Base-by-base conservation (phyloP, 2,888 invertebrate species). In the Altica lythri region DNA sequence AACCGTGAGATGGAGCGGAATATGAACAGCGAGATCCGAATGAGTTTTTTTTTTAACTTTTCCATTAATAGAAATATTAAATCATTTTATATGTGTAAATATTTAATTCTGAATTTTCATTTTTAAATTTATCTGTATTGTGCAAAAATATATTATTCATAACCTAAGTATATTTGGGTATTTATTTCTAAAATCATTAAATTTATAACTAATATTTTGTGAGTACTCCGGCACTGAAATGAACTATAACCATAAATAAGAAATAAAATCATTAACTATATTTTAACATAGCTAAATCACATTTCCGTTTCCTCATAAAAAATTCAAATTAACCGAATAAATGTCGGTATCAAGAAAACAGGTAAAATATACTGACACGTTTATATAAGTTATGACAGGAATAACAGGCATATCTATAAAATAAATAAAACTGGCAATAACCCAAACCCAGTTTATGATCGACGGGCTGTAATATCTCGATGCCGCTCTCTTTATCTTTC, bases 361-460 rank as follows among this genome's bases (percentile, higher is more conserved):
- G 68, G 68, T 68, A 68, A 68, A 69, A 57, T 53, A 57, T 62
- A 54, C 60, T 63, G 67, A 70, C 70, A 70, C 65, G 69, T 73
- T 70, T 72, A 71, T 74, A 69, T 70, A 71, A 72, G 72, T 72
- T 73, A 75, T 73, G 72, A 72, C 73, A 73, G 73, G 70, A 68
- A 68, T 68, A 68, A 67, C 69, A 65, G 67, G 55, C 63, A 59
- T 61, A 66, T 64, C 67, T 62, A 70, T 71, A 73, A 73, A 72
- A 74, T 72, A 74, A 74, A 73, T 71, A 72, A 68, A 60, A 55
- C 56, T 58, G 65, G 63, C 68, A 57, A 61, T 66, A 67, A 61
- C 63, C 60, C 63, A 60, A 62, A 57, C 61, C 57, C 55, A 62
- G 65, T 69, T 70, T 71, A 67, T 63, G 64, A 65, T 59, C 52